Conservation (phyloP, 2,888 invertebrate species). For the Nipponacmea schrenckii region DNA sequence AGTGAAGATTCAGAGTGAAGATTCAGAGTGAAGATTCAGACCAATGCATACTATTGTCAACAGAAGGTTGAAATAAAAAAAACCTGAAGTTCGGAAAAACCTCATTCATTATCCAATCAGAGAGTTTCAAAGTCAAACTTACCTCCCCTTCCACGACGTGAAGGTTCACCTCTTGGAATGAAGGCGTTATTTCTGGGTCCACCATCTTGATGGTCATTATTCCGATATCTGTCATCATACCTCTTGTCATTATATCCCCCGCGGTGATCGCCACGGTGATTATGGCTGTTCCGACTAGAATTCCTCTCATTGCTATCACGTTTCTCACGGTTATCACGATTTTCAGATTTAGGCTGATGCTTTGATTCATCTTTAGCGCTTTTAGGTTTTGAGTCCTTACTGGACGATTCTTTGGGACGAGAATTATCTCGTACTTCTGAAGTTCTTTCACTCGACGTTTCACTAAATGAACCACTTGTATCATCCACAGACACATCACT, state of each 20-base stretch:
- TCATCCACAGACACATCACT: constrained; percentile 61
- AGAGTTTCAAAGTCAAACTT: too few relatives aligned
- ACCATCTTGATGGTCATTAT: constrained; percentile 23
- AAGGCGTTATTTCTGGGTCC: constrained; percentile 63
- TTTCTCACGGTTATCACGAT: constrained; percentile 12
- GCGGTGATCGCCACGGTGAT: constrained; percentile 21
- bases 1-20: too few relatives aligned
- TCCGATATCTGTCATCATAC: constrained; percentile 15
- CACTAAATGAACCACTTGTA: constrained; percentile 59
- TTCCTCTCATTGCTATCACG: constrained; percentile 28
- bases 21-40: too few relatives aligned
- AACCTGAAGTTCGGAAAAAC: too few relatives aligned
- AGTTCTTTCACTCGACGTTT: constrained; percentile 47
- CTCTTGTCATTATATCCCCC: constrained; percentile 28
- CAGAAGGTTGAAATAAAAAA: too few relatives aligned
- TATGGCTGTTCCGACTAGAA: constrained; percentile 29
- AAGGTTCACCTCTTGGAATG: constrained; percentile 88
- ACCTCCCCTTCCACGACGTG: constrained; percentile 79
- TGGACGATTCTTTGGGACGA: constrained; percentile 30
- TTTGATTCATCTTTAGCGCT: constrained; percentile 20
- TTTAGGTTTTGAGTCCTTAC: constrained; percentile 27
- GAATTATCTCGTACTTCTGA: constrained; percentile 36
- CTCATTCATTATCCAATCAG: too few relatives aligned
- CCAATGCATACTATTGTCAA: too few relatives aligned
- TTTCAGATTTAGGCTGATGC: constrained; percentile 22